Percentiles rank a stretch among this genome's conserved stretches.
phyloP scores from a whole-genome alignment of 2,888 invertebrate genomes.

The Brachyptera risi region DNA sequence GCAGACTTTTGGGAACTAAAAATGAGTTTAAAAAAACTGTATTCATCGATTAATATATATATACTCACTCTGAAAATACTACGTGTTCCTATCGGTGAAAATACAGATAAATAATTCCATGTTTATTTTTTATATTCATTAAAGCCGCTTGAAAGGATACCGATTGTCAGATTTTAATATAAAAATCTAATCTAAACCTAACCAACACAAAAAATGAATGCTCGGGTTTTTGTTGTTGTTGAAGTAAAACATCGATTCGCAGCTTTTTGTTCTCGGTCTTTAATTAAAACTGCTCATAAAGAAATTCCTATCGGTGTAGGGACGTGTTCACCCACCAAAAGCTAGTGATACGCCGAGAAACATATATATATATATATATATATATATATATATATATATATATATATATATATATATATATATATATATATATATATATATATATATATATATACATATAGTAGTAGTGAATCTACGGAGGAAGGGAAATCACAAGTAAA shows the following conservation, averaged over 20 bases:
- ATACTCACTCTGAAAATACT: too few species aligned
- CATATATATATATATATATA: too few species aligned
- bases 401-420: too few species aligned
- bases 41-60: too few species aligned
- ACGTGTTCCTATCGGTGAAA: too few species aligned
- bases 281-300: constrained; percentile 31
- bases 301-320: constrained; percentile 29
- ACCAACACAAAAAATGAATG: not conserved
- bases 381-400: too few species aligned
- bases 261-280: constrained; percentile 23
- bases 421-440: too few species aligned
- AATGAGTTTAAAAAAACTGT: too few species aligned
- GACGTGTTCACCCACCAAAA: not conserved
- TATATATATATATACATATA: too few species aligned
- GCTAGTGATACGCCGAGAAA: not conserved
- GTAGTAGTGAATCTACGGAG: constrained; percentile 6
- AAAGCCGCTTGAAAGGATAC: constrained; percentile 37
- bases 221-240: not conserved
- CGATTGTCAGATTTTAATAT: constrained; percentile 35
- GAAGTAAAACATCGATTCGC: not conserved
- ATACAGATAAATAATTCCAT: too few species aligned
- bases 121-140: too few species aligned
- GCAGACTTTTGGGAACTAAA: too few species aligned
- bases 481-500: constrained; percentile 19
- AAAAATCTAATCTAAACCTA: constrained; percentile 18